Base-by-base conservation (phyloP, 1,140 invertebrate species). In the Frieseomelitta varia region DNA sequence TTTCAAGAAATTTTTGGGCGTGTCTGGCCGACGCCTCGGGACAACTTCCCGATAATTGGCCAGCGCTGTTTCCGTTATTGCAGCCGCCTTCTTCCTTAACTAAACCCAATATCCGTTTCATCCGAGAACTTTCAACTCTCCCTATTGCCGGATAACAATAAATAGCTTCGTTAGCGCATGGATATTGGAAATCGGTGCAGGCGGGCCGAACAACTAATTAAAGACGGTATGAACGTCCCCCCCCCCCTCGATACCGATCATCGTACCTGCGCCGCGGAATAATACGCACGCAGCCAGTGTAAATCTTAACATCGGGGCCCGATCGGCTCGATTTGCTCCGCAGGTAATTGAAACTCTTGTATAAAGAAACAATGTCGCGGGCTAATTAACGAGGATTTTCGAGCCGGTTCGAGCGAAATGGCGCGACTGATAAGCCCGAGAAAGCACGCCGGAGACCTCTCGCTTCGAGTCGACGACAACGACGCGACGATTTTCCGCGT, bases 291-390 rank as follows among this genome's bases (percentile, higher is more conserved):
- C 58, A 61, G 58, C 79, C n/a, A 17, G 56, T 77, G 75, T 73
- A 75, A 81, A 88, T 83, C 80, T 81, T 65, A 27, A 27, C 79
- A 58, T 72, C 63, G 76, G n/a, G 12, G 39, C 10, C 69, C 69
- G 47, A 83, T 86, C 86, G 63, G 65, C 67, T 58, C 79, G 80
- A 88, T 78, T 82, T 73, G 58, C 87, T n/a, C n/a, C 53, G 30
- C 58, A n/a, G 58, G 58, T 89, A 88, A 89, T 88, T 84, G 88
- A 88, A 86, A 89, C 74, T 75, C 87, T 83, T 73, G 73, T 69
- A 65, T 80, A 72, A 89, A 83, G 82, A 89, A 58, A 81, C 81
- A 63, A 78, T 78, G 77, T 75, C 72, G 63, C 69, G 30, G 39
- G 87, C 85, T 89, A 89, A 89, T 89, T 89, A 89, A 89, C 85